phyloP scores from a whole-genome alignment of 2,888 invertebrate species.

The Hyposoter dolosus region DNA sequence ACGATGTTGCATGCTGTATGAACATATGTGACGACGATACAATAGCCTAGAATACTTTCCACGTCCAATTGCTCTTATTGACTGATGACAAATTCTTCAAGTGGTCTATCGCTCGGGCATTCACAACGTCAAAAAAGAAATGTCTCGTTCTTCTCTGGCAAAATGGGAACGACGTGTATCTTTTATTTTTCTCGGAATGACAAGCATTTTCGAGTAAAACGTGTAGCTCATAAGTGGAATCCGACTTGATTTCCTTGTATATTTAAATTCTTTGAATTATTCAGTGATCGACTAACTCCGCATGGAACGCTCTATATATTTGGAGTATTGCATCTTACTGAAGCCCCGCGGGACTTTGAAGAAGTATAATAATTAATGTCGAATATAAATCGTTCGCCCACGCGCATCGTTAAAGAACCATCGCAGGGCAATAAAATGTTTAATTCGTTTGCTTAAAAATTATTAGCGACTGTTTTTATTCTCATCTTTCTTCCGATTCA shows the following conservation, averaged over 20 bases:
- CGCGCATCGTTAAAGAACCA: constrained; percentile 27
- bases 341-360: constrained; percentile 26
- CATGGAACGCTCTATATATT: constrained; percentile 3
- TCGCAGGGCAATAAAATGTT: constrained; percentile 31
- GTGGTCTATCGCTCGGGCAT: too few relatives aligned
- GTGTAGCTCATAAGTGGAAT: too few relatives aligned
- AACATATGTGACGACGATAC: neutral
- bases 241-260: too few relatives aligned
- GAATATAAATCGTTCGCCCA: constrained; percentile 47
- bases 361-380: constrained; percentile 50
- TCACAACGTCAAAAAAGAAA: too few relatives aligned
- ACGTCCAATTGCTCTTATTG: neutral
- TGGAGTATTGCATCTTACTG: constrained; percentile 44
- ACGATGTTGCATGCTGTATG: constrained; percentile 37
- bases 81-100: too few relatives aligned
- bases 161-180: too few relatives aligned
- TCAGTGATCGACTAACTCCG: neutral
- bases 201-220: too few relatives aligned
- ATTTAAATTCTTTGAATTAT: neutral
- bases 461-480: constrained; percentile 7
- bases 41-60: neutral
- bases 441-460: constrained; percentile 17
- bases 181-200: too few relatives aligned
- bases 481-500: neutral
- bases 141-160: too few relatives aligned